Evolutionary conservation across 2,888 invertebrate genomes (phyloP), one percentile per base, ranked within the genome.

Genomic region (Aricia artaxerxes): DNA sequence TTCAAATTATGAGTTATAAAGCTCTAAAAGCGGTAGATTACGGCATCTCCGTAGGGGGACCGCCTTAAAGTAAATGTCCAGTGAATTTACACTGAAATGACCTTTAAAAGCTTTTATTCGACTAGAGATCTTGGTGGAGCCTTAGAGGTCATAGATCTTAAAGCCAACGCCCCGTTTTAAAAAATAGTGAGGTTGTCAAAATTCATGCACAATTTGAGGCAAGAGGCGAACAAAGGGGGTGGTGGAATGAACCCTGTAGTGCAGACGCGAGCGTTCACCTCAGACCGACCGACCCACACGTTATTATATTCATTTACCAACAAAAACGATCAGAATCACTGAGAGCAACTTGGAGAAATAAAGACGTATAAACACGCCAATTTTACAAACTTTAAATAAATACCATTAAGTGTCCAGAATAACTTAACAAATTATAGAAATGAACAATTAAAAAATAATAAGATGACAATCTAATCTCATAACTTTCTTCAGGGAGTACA

Each of bases 231-330:
- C 78, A 75, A 75, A 73, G 73, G 60, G 57, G 78, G 73, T 73
- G 78, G 75, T 57, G 40, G 78, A 73, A 79, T 73, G 78, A 79
- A 79, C 78, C 73, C 75, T 79, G 73, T 73, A 79, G 78, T 69
- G 78, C 60, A 73, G 60, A 72, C 61, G 75, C 72, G 78, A 79
- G 40, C 78, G 73, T 79, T 79, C 61, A 79, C 78, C 78, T 73
- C 78, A 38, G 40, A 53, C 49, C 75, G 53, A 75, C 75, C 75
- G 53, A 75, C 75, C 75, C 49, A 44, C 13, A 57, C 76, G 57
- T 57, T 73, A 73, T 76, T 13, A 75, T 75, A 75, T 53, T 76
- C 16, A 73, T 73, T 73, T 73, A 73, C 3, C 44, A 24, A n/a
- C 40, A 73, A 73, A 9, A 73, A 44, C 73, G 11, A 73, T 69